A percentile compares a stretch with the other conserved stretches of the same genome.
phyloP scores from a whole-genome alignment of 2,797 vertebrate species.

The Lagocephalus sceleratus region DNA sequence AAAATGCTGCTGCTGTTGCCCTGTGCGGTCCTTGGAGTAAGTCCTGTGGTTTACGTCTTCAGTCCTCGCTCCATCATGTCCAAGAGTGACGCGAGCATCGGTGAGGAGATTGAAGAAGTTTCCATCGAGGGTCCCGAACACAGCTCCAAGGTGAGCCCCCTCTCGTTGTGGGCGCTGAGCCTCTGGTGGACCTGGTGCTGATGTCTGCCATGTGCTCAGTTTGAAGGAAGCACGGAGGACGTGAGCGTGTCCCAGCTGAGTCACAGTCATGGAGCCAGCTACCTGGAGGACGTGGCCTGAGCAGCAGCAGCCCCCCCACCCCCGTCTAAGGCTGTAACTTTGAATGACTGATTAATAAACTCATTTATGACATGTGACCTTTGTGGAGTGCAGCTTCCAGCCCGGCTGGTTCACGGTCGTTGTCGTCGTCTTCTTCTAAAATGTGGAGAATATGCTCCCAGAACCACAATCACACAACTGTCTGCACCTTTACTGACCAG shows the following conservation, averaged over 20 bases:
- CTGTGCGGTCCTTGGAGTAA: too few relatives aligned
- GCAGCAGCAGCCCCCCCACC: too few relatives aligned
- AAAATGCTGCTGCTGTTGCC: too few relatives aligned
- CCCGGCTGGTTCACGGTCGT: too few relatives aligned
- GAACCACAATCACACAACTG: too few relatives aligned
- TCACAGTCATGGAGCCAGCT: slow-evolving; percentile 84
- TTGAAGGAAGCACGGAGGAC: slow-evolving; percentile 87
- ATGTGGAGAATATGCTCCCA: too few relatives aligned
- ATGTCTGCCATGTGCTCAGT: slow-evolving; percentile 52
- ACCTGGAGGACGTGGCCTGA: slow-evolving; percentile 89
- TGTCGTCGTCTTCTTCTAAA: too few relatives aligned
- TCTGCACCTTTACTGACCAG: not conserved
- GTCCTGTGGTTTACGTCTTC: not conserved
- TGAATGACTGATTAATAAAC: too few relatives aligned
- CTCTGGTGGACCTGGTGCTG: not conserved
- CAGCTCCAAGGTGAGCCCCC: slow-evolving; percentile 84
- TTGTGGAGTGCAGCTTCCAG: too few relatives aligned
- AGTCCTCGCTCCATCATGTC: slow-evolving; percentile 88
- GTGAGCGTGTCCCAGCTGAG: slow-evolving; percentile 87
- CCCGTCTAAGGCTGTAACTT: too few relatives aligned
- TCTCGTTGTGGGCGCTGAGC: too few relatives aligned
- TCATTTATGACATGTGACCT: too few relatives aligned
- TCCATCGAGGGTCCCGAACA: slow-evolving; percentile 83
- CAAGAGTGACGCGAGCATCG: slow-evolving; percentile 86
- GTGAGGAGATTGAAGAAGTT: slow-evolving; percentile 91